Conservation (phyloP, 1,140 invertebrate species). For the Drosophila virilis region DNA sequence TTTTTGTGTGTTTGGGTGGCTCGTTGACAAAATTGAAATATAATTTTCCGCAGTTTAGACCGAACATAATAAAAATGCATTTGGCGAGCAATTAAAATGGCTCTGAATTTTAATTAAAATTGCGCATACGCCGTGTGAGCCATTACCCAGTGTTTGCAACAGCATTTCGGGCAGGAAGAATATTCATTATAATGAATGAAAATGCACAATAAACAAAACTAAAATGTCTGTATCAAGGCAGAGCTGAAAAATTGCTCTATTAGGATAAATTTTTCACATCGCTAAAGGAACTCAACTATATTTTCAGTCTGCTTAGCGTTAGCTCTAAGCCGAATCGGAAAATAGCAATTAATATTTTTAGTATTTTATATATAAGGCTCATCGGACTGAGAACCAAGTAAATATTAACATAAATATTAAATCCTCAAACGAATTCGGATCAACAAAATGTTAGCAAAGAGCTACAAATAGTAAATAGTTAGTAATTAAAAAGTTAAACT, state of each 20-base stretch:
- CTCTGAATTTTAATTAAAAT: slow-evolving; percentile 62
- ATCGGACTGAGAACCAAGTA: not conserved
- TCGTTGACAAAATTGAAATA: slow-evolving; percentile 52
- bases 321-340: not conserved
- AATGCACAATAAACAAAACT: not conserved
- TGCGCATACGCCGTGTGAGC: slow-evolving; percentile 50
- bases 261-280: not conserved
- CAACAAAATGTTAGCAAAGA: not conserved
- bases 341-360: not conserved
- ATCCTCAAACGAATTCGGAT: slow-evolving; percentile 20
- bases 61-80: slow-evolving; percentile 45
- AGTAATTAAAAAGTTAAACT: not conserved
- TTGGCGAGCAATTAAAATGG: slow-evolving; percentile 26
- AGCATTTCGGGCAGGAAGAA: slow-evolving; percentile 24
- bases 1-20: slow-evolving; percentile 29
- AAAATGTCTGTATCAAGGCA: not conserved
- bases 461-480: not conserved
- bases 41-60: slow-evolving; percentile 50
- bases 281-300: not conserved
- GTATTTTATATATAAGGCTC: slow-evolving; percentile 10
- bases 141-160: slow-evolving; percentile 13
- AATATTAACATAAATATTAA: slow-evolving; percentile 16
- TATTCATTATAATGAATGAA: slow-evolving; percentile 18
- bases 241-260: not conserved
- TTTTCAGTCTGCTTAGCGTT: not conserved